A percentile compares a stretch with the other conserved stretches of the same genome.
Evolutionary conservation across 92 coral and sea anemone species (phyloP).

Genomic region (Zoanthus gigantus): DNA sequence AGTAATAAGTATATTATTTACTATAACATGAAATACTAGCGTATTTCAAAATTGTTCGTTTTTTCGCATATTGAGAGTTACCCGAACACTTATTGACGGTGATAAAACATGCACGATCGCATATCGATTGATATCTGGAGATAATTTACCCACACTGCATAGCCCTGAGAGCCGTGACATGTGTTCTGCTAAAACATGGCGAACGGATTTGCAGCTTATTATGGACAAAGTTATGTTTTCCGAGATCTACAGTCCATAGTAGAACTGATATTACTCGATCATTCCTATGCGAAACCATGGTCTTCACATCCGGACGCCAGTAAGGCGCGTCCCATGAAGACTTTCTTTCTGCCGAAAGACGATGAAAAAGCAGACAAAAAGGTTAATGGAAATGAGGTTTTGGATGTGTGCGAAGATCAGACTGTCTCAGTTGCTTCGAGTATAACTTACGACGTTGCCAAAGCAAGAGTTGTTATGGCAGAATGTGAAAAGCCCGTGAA

Average conservation of each 20-base stretch:
- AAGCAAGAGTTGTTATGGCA: constrained; percentile 92
- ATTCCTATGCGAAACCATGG: constrained; percentile 98
- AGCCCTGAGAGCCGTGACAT: not conserved
- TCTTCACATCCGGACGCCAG: constrained; percentile 95
- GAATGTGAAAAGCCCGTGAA: constrained; percentile 98
- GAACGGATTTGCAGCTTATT: constrained; percentile 11
- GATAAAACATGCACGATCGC: not conserved
- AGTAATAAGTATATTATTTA: not conserved
- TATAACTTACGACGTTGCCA: constrained; percentile 88
- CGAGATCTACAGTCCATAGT: constrained; percentile 86
- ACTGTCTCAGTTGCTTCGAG: constrained; percentile 62
- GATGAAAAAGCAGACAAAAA: constrained; percentile 56
- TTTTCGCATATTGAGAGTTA: no score
- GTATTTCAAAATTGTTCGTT: not conserved
- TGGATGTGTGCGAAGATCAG: constrained; percentile 82
- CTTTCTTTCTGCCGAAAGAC: constrained; percentile 77
- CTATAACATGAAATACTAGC: not conserved
- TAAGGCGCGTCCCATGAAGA: constrained; percentile 92
- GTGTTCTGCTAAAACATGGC: constrained; percentile 32
- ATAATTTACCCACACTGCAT: not conserved
- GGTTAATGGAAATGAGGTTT: constrained; percentile 52
- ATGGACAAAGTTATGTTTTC: constrained; percentile 43
- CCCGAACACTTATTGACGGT: not conserved
- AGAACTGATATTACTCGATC: constrained; percentile 91
- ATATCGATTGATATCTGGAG: not conserved